phyloP scores from a whole-genome alignment of 2,888 invertebrate species.

The Drosophila barbarae region DNA sequence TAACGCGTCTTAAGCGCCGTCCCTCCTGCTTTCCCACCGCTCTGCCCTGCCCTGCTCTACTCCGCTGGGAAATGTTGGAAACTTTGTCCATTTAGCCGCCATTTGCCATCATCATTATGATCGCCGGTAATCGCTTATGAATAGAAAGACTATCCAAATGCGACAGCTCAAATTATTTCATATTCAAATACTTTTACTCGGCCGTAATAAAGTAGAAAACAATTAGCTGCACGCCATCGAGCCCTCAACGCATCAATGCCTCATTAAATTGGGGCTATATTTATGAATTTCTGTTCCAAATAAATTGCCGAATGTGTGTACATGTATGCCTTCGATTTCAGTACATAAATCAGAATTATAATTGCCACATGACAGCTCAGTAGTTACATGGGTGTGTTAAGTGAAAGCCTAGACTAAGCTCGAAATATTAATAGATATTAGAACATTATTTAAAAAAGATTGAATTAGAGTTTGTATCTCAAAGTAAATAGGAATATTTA shows the following conservation, averaged over 20 bases:
- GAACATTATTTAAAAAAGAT: too few relatives aligned
- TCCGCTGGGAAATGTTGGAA: slow-evolving; percentile 19
- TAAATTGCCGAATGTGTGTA: slow-evolving; percentile 36
- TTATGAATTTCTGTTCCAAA: slow-evolving; percentile 45
- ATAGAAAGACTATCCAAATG: slow-evolving; percentile 20
- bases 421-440: neutral
- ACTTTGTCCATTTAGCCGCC: slow-evolving; percentile 42
- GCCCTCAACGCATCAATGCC: slow-evolving; percentile 63
- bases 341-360: slow-evolving; percentile 50
- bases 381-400: slow-evolving; percentile 31
- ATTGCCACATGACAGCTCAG: slow-evolving; percentile 27
- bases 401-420: slow-evolving; percentile 21
- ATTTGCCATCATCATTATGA: slow-evolving; percentile 33
- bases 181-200: slow-evolving; percentile 35
- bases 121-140: slow-evolving; percentile 41
- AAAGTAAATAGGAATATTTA: too few relatives aligned
- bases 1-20: slow-evolving; percentile 55
- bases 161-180: slow-evolving; percentile 23
- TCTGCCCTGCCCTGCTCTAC: neutral
- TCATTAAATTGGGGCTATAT: slow-evolving; percentile 56
- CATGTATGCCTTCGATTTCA: slow-evolving; percentile 1
- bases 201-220: slow-evolving; percentile 65
- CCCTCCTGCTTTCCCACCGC: slow-evolving; percentile 16
- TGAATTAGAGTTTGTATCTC: too few relatives aligned
- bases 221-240: slow-evolving; percentile 62